phyloP scores from a whole-genome alignment of 2,797 vertebrate species.

The Eulemur mongoz region DNA sequence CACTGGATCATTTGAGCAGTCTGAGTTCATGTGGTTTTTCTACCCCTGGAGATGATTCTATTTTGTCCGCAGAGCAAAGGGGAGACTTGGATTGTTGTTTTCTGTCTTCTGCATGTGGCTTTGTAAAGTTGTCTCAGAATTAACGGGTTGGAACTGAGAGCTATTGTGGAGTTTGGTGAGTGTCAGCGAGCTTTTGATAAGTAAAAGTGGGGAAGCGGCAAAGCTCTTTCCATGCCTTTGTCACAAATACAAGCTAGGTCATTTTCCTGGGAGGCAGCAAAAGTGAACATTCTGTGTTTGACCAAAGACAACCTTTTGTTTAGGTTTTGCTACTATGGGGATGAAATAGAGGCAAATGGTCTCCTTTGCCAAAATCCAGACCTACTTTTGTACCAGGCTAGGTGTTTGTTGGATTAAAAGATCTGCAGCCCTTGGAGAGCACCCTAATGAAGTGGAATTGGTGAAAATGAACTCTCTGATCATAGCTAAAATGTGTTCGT shows the following conservation, averaged over 20 bases:
- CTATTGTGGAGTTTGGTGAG: slow-evolving; percentile 51
- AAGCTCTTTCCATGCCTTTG: neutral
- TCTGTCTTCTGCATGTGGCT: slow-evolving; percentile 45
- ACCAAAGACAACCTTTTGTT: slow-evolving; percentile 39
- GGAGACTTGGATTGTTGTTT: slow-evolving; percentile 46
- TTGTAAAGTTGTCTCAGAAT: slow-evolving; percentile 63
- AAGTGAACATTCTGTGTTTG: slow-evolving; percentile 39
- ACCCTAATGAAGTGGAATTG: neutral
- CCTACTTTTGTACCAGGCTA: slow-evolving; percentile 20
- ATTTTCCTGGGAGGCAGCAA: slow-evolving; percentile 44
- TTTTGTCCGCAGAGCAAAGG: slow-evolving; percentile 36
- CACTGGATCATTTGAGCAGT: slow-evolving; percentile 18
- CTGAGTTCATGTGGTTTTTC: slow-evolving; percentile 50
- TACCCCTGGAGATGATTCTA: slow-evolving; percentile 41
- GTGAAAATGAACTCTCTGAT: neutral
- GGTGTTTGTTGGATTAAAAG: neutral
- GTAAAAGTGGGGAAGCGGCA: slow-evolving; percentile 29
- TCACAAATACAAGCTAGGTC: slow-evolving; percentile 30
- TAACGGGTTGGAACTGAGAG: slow-evolving; percentile 60
- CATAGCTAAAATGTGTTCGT: neutral
- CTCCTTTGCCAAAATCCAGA: slow-evolving; percentile 31
- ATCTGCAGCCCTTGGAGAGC: neutral
- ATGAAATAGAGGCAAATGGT: neutral
- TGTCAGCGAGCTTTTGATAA: slow-evolving; percentile 39
- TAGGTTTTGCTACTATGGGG: slow-evolving; percentile 26